A percentile compares a stretch with the other conserved stretches of the same genome.
These are phyloP conservation scores for Lacerta bilineata DNA, from an alignment of 2,797 vertebrate species.

Conservation along the genomic window DNA sequence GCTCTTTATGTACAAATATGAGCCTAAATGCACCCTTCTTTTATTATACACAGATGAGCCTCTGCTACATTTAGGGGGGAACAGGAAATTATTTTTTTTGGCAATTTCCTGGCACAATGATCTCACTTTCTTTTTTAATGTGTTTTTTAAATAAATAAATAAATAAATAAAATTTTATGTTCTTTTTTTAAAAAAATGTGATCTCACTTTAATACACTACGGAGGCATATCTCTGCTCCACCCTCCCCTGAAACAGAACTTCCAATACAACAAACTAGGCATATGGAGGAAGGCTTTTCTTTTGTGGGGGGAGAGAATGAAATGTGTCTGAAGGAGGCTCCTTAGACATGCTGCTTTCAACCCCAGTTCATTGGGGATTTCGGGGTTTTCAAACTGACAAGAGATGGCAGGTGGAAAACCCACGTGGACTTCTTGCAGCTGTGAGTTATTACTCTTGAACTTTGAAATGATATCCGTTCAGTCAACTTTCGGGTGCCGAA, in stretches of 20 bases:
- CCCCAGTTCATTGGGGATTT: not conserved
- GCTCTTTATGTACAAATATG: too few species aligned
- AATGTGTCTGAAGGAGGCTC: not conserved
- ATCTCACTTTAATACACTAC: not conserved
- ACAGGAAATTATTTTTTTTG: too few species aligned
- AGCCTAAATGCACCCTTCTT: too few species aligned
- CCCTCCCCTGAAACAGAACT: not conserved
- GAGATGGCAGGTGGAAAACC: slow-evolving; percentile 4
- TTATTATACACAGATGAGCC: too few species aligned
- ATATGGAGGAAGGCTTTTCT: not conserved
- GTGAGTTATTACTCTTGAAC: too few species aligned
- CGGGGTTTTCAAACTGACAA: not conserved
- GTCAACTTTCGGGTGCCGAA: not conserved
- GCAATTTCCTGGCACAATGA: too few species aligned
- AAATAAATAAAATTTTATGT: too few species aligned
- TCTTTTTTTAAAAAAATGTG: too few species aligned
- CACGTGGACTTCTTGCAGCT: not conserved
- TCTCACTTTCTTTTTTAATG: too few species aligned
- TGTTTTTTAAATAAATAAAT: too few species aligned
- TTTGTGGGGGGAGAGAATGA: not conserved
- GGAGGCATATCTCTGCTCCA: not conserved
- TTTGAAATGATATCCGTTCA: not conserved
- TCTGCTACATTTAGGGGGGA: too few species aligned
- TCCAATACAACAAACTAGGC: not conserved
- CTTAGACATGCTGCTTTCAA: slow-evolving; percentile 3